Evolutionary conservation across 2,113 vertebrate genomes (phyloP), one percentile per base, ranked within the genome.

Genomic region (Oryzias melastigma): DNA sequence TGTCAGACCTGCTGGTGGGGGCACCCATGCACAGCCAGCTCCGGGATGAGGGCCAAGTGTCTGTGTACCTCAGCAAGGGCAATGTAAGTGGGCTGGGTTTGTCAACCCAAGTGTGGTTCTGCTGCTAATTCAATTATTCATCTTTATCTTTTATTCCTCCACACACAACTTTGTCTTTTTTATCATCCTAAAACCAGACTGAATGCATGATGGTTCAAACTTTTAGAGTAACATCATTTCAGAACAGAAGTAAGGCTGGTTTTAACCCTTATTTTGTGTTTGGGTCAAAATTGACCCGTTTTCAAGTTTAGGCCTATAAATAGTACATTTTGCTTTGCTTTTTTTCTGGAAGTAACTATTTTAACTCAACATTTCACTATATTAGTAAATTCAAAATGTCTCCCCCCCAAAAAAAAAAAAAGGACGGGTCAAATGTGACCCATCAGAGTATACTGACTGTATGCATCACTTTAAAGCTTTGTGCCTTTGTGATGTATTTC

Each of bases 1-100:
- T 98, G 87, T 97, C 97, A 14, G 97, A 99, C 89, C 92, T 99
- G 89, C 92, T 99, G 85, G 96, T 99, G 75, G 97, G 97, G 73
- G 96, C 97, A 59, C 97, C 97, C 84, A 96, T 98, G 95, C 95
- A 94, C 90, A 98, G 95, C 78, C 93, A 95, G 83, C 86, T 96
- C 83, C 93, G 97, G 88, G 97, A 99, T 27, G 97, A 99, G 79
- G 97, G 97, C 83, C 95, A 97, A 89, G 97, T 99, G 85, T 93
- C 93, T 54, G 91, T 98, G 87, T 98, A 94, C 87, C 93, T 98
- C 92, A 98, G 95, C 93, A 93, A 88, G 87, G 97, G 96, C 92
- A 98, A 97, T 4, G 97, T 99, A 88, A 99, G 97, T 97, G 74
- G 59, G 56, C 62, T 41, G 14, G 42, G 53, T 52, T 65, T 52